Evolutionary conservation across 2,888 invertebrate genomes (phyloP).

Genomic region (Agonopterix alstromeriana): DNA sequence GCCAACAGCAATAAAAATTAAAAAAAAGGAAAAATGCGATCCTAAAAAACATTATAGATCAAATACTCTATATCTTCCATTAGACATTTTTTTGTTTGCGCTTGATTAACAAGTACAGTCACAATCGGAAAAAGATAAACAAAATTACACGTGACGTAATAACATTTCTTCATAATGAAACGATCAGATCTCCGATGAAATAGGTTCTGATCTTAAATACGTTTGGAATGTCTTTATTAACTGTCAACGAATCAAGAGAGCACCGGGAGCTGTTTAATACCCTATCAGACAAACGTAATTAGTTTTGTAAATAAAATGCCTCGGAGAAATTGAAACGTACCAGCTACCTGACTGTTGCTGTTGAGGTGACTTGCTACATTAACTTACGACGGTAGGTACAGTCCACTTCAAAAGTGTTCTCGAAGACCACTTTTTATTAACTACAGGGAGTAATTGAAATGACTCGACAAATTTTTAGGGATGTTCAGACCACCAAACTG

Average conservation of each 20-base stretch:
- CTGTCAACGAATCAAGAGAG: constrained; percentile 67
- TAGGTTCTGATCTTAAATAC: constrained; percentile 55
- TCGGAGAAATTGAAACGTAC: constrained; percentile 72
- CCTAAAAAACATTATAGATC: constrained; percentile 22
- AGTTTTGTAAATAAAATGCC: constrained; percentile 77
- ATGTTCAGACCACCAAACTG: no score
- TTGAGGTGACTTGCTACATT: constrained; percentile 66
- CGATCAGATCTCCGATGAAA: constrained; percentile 51
- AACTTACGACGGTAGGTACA: constrained; percentile 43
- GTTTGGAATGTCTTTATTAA: constrained; percentile 73
- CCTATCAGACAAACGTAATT: constrained; percentile 74
- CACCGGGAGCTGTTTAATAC: constrained; percentile 66
- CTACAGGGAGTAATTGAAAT: no score
- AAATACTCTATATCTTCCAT: constrained; percentile 35
- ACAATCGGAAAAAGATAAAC: constrained; percentile 29
- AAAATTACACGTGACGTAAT: constrained; percentile 33
- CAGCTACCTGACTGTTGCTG: constrained; percentile 61
- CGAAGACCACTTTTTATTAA: neutral
- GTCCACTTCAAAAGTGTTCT: constrained; percentile 29
- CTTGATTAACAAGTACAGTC: constrained; percentile 34
- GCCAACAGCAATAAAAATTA: constrained; percentile 63
- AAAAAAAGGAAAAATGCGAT: constrained; percentile 41
- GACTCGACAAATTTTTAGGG: no score
- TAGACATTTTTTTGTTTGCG: constrained; percentile 32
- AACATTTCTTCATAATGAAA: constrained; percentile 43